A percentile compares a stretch with the other conserved stretches of the same genome.
These are phyloP conservation scores for Mellilla xanthometata DNA, from an alignment of 2,888 invertebrate genomes.

Conservation along the genomic window DNA sequence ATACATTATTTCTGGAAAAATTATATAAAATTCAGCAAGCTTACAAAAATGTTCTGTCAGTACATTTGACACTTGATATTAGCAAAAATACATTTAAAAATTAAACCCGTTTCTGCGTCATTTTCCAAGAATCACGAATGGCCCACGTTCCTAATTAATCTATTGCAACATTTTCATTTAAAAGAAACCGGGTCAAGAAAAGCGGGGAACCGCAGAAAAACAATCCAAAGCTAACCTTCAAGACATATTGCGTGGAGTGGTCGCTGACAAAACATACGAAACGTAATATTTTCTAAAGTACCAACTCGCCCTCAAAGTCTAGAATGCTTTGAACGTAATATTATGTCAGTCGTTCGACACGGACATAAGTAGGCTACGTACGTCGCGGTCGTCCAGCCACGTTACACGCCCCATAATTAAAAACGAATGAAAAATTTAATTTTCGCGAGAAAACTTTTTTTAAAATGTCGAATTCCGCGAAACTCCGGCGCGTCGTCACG, in stretches of 20 bases:
- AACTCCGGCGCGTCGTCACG: constrained; percentile 35
- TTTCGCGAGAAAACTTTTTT: constrained; percentile 42
- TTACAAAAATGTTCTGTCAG: constrained; percentile 6
- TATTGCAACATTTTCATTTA: constrained; percentile 65
- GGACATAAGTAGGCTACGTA: constrained; percentile 61
- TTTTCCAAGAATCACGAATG: constrained; percentile 44
- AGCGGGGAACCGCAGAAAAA: constrained; percentile 63
- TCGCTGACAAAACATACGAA: constrained; percentile 35
- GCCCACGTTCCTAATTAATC: constrained; percentile 58
- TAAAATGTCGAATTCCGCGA: constrained; percentile 46
- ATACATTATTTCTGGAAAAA: background rate
- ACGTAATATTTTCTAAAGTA: constrained; percentile 13
- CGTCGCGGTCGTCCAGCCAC: constrained; percentile 34
- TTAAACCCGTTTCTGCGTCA: constrained; percentile 6
- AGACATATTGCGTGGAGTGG: constrained; percentile 38
- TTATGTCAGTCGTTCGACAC: constrained; percentile 43
- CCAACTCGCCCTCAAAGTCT: constrained; percentile 38
- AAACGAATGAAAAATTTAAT: constrained; percentile 42
- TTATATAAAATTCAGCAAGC: background rate
- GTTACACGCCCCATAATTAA: constrained; percentile 50
- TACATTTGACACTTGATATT: constrained; percentile 16
- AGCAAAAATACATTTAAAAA: background rate
- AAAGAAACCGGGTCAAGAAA: constrained; percentile 74
- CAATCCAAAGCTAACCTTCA: constrained; percentile 51
- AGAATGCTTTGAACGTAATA: constrained; percentile 37